Evolutionary conservation across 2,797 vertebrate genomes (phyloP), one percentile per base, ranked within the genome.

Genomic region (Anas capensis): DNA sequence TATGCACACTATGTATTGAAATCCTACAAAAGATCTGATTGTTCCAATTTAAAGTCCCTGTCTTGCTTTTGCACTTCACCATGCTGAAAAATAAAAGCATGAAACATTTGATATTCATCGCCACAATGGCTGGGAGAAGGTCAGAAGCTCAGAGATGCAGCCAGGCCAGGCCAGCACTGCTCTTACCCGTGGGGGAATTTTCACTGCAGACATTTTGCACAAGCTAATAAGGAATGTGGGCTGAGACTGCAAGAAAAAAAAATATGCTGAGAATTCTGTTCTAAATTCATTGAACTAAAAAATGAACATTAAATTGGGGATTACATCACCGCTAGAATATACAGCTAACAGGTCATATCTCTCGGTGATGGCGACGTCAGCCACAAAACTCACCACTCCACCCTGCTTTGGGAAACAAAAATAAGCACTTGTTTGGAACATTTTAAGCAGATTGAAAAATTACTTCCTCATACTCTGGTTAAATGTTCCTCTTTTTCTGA

Each of bases 361-460:
- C 91, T 40, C 19, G 36, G 56, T 86, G 73, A 53, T 34, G 49
- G 20, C 90, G 86, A 96, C 71, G 77, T 92, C 91, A 95, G 27
- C 24, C 60, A 82, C 64, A 77, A 64, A 94, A 70, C 49, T 91
- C 77, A 64, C 29, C 33, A 24, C 87, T 93, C 92, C 92, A 24
- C 95, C 94, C 91, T 80, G 24, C 23, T 92, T 18, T 84, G 70
- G 82, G 81, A 89, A 91, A 84, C 17, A 46, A 56, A 91, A 86
- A 38, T 5, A 84, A 80, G 48, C 56, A 73, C 13, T 42, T 84
- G 76, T 82, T 88, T 61, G 73, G 23, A 88, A 60, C 33, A 82
- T 71, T 91, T 80, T 46, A 64, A 60, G 60, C 78, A 53, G n/a
- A 69, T 3, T 62, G 24, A 66, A 86, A 82, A 72, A 44, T 2